Evolutionary conservation across 2,113 vertebrate genomes (phyloP), one percentile per base, ranked within the genome.

Genomic region (Uria lomvia): DNA sequence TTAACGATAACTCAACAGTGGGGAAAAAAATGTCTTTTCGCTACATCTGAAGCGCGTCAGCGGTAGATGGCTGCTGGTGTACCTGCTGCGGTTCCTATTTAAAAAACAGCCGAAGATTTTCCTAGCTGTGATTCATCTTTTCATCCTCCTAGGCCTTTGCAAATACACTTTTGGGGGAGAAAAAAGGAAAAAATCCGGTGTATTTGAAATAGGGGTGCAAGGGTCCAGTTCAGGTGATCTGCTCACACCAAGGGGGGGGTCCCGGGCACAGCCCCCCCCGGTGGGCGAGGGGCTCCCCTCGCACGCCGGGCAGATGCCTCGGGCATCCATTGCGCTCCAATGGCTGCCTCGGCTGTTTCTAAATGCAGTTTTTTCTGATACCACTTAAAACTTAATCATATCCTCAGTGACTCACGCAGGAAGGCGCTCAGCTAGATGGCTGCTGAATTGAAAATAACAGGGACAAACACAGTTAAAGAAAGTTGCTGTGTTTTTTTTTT

Each of bases 1-100:
- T 88, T 96, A 97, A 96, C 3, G 12, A 78, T 88, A 95, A 91
- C 38, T 96, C 74, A 65, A 7, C 4, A 24, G 85, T 45, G 27
- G 23, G 62, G 38, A 75, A 81, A 27, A 83, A 67, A 83, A 67
- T 3, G 34, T 60, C 23, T 90, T 92, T 76, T 76, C 53, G 87
- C 68, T 79, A 21, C 52, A 53, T 66, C 71, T 56, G 45, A 47
- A 10, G 12, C 36, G 58, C 1, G 8, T 36, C 86, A 94, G 5
- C 0, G 0, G 15, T 45, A 62, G 60, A 75, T 15, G 76, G 86
- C 50, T 88, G 55, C 4, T 7, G 26, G 3, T 74, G 56, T 85
- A 94, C 85, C 86, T 94, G 86, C 85, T 89, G 71, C 23, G 76
- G 65, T 13, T n/a, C 72, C 55, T 72, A 27, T 49, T 62, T 68